Evolutionary conservation across 2,113 vertebrate genomes (phyloP), one percentile per base, ranked within the genome.

Genomic region (Psittacus erithacus): DNA sequence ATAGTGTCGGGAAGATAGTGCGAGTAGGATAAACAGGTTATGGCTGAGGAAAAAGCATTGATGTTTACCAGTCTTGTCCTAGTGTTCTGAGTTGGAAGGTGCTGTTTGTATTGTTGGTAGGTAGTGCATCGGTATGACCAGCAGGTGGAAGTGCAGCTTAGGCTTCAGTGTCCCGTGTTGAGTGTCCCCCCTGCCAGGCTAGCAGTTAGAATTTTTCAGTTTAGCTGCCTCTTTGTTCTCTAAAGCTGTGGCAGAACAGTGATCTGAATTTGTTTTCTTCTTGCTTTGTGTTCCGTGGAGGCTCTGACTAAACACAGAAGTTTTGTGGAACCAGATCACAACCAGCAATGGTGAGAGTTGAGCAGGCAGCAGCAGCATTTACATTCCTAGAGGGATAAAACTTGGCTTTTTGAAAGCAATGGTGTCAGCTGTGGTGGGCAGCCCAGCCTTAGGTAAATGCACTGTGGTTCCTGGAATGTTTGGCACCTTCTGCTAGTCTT

Each of bases 131-230:
- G 17, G 6, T 39, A 2, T 52, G 71, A 41, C 95, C 97, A 96
- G 96, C 92, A 95, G 97, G 90, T 85, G 97, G 97, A 82, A 92
- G 80, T 64, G 67, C 55, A 70, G 69, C 70, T 70, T 25, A 3
- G 17, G 63, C 35, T 12, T 57, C 59, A 15, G 0, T 57, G 53
- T 65, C 77, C 17, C 43, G 17, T 90, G 1, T 67, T n/a, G 55
- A 28, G 29, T 33, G 71, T 50, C 60, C 6, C 7, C 52, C 31
- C 73, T 92, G 39, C 29, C 5, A n/a, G 31, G 33, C 64, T 70
- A 12, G 19, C 50, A 70, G 63, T 28, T 44, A 49, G n/a, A 50
- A 16, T 16, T 90, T 31, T 25, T 52, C 31, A 16, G 27, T 81
- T 77, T 27, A 50, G 15, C 78, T 86, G 10, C 52, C 24, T 28